Evolutionary conservation across 1,140 invertebrate species (phyloP), one percentile per base, ranked within the genome.

Genomic region (Coenobita brevimanus): DNA sequence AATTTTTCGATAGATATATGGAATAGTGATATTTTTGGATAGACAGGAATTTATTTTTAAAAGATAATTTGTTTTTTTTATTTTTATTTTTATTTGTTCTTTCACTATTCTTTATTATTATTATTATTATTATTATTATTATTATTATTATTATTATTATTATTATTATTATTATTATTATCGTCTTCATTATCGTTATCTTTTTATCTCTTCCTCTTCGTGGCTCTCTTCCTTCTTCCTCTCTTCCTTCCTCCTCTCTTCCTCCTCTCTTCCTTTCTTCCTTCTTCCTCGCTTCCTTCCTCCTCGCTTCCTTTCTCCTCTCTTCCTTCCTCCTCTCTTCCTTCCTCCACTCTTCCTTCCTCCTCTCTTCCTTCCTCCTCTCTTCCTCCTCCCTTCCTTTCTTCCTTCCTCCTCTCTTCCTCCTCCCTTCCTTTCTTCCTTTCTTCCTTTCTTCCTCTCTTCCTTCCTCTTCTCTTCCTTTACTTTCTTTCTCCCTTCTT

Each of bases 381-480:
- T 67, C 6, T 24, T 24, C 30, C 4, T 33, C 8, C 30, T 24
- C 30, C 21, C 21, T 3, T 0, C 15, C 69, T 41, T 17, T 36
- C 38, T 36, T 24, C 21, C 41, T 38, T 38, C 46, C 17, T 50
- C 6, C 46, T 27, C 62, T 33, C 6, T n/a, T 24, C 62, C 4
- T 67, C 8, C n/a, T 24, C 3, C 21, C 4, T 15, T 3, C 10
- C 57, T 4, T 21, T 8, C 38, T 46, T 21, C 43, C 41, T 27
- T 38, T 43, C 38, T 76, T 21, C 41, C 38, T 43, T n/a, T 43
- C 79, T 43, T 57, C 33, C 38, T 64, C 60, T 64, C 79, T 64
- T 30, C 41, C 57, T 38, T 57, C 27, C 27, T 67, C 4, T 67
- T 36, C 13, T 36, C n/a, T 38, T 67, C 36, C 24, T 21, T n/a